phyloP scores from a whole-genome alignment of 2,888 invertebrate genomes.

The Mystacides longicornis region DNA sequence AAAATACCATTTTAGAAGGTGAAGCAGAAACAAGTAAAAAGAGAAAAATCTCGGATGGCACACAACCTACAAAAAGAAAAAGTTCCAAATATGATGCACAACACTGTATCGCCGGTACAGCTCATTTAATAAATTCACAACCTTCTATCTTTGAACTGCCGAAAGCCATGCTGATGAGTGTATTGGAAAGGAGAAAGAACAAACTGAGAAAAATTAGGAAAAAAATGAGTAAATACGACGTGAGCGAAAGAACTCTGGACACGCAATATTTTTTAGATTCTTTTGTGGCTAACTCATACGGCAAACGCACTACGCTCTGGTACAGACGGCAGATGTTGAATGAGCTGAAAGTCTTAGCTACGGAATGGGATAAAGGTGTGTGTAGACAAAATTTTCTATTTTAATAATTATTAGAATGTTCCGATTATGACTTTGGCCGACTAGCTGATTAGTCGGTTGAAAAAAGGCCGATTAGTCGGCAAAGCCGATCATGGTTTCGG shows the following conservation, averaged over 20 bases:
- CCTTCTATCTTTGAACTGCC: constrained; percentile 13
- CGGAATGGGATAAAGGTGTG: constrained; percentile 15
- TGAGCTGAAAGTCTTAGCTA: constrained; percentile 15
- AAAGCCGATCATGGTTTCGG: too few relatives aligned
- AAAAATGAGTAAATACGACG: constrained; percentile 5
- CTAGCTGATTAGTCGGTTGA: too few relatives aligned
- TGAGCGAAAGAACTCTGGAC: constrained; percentile 9
- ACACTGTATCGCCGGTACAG: constrained; percentile 10
- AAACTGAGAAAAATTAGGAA: constrained; percentile 14
- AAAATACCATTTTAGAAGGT: not conserved
- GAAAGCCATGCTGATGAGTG: constrained; percentile 4
- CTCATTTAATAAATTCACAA: constrained; percentile 4
- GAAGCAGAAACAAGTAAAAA: constrained; percentile 7
- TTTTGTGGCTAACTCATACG: constrained; percentile 7
- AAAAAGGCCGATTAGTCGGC: too few relatives aligned
- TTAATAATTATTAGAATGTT: not conserved
- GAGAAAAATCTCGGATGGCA: constrained; percentile 16
- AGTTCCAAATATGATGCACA: constrained; percentile 17
- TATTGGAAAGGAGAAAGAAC: constrained; percentile 13
- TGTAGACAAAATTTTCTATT: not conserved
- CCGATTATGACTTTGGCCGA: too few relatives aligned
- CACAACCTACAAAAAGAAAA: constrained; percentile 11
- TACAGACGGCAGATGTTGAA: constrained; percentile 10
- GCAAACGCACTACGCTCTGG: constrained; percentile 11
- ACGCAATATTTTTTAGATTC: constrained; percentile 13